These are phyloP conservation scores for Malurus splendens DNA, from an alignment of 2,797 vertebrate species.

Conservation along the genomic window DNA sequence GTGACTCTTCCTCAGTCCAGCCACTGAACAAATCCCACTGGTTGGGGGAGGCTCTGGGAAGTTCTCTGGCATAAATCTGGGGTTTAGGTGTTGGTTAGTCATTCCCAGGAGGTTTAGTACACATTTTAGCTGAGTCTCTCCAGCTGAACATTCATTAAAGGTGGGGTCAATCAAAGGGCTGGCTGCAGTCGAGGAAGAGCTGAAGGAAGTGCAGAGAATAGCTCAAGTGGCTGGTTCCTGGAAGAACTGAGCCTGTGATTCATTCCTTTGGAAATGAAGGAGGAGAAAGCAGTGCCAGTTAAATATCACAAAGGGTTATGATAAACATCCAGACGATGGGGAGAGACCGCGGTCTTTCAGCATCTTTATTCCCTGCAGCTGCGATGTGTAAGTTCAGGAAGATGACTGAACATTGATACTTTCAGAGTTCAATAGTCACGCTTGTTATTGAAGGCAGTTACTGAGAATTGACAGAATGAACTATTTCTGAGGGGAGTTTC, in stretches of 20 bases:
- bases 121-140: neutral
- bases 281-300: constrained; percentile 29
- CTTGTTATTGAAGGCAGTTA: constrained; percentile 14
- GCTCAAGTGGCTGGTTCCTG: constrained; percentile 40
- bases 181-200: neutral
- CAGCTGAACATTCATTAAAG: neutral
- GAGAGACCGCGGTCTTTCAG: neutral
- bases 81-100: neutral
- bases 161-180: constrained; percentile 33
- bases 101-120: neutral
- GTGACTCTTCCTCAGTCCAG: neutral
- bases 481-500: constrained; percentile 31
- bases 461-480: constrained; percentile 36
- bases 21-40: neutral
- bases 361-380: constrained; percentile 30
- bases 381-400: neutral
- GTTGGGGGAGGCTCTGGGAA: neutral
- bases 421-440: constrained; percentile 9
- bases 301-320: constrained; percentile 22
- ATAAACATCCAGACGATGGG: neutral
- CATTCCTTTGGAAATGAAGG: constrained; percentile 27
- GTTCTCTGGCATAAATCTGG: neutral
- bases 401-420: constrained; percentile 8
- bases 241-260: constrained; percentile 1
- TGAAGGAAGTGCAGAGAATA: constrained; percentile 20